Evolutionary conservation across 2,113 vertebrate genomes (phyloP), one percentile per base, ranked within the genome.

Genomic region (Sardina pilchardus): DNA sequence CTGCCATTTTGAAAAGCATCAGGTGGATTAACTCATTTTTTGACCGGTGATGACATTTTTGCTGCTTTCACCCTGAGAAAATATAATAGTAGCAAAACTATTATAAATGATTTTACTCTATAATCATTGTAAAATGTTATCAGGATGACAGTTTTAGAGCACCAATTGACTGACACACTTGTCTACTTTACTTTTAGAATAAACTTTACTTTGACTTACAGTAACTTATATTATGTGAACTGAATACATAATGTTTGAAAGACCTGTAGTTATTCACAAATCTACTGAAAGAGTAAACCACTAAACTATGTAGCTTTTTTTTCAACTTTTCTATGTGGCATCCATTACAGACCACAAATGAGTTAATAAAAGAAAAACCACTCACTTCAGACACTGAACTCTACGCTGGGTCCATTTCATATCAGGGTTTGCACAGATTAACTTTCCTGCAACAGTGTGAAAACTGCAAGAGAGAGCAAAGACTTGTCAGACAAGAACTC

Each of bases 371-470:
- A n/a, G 6, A 0, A 8, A 81, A 2, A 26, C 94, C 92, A 88
- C 50, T 53, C 50, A 95, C 95, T 88, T 83, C 1, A 94, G 0
- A 71, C 90, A 93, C 6, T 5, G 16, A 48, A 90, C 81, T 24
- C 8, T 59, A 6, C 0, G 87, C 26, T 45, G 59, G 12, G 93
- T 92, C 92, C 87, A 91, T 0, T 0, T 0, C 56, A 0, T 0
- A 0, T 0, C 7, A 0, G 94, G 93, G 14, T 95, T 43, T 0
- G 93, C 93, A 1, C 94, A 95, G 87, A 95, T 16, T 1, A 90
- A 91, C 84, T 21, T 90, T 0, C 82, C 84, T 0, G 1, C 42
- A 0, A 0, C 7, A 0, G 84, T 1, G 19, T 93, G 91, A 83
- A 95, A 94, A 39, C 95, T 95, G 91, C 67, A 82, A 80, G 34